phyloP scores from a whole-genome alignment of 1,140 invertebrate species.

The Nephotettix cincticeps region DNA sequence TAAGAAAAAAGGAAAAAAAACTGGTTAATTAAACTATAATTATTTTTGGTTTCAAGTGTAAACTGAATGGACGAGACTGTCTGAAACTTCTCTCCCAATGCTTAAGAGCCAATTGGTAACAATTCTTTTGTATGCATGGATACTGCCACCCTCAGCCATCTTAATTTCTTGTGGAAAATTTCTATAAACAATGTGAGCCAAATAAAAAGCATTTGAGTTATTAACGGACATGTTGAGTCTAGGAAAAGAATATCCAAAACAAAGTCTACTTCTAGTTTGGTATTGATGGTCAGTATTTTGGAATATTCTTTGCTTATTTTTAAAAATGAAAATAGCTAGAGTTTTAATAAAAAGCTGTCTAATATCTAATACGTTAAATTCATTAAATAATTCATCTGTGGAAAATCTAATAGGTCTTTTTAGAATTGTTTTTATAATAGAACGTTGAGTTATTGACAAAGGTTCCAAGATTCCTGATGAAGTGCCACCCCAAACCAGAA shows the following conservation, averaged over 20 bases:
- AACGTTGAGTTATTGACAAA: neutral
- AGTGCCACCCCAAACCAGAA: too few species aligned
- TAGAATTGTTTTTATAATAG: neutral
- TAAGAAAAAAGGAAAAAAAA: too few species aligned
- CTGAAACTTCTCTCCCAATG: neutral
- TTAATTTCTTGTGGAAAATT: neutral
- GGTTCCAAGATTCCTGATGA: too few species aligned
- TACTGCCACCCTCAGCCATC: neutral
- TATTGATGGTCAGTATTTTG: neutral
- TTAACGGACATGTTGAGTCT: neutral
- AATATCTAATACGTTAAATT: neutral
- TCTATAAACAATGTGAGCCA: neutral
- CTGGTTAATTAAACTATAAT: too few species aligned
- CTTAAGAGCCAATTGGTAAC: neutral
- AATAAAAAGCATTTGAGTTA: neutral
- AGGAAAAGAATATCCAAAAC: neutral
- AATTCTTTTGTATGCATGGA: neutral
- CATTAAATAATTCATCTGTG: neutral
- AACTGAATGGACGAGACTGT: neutral
- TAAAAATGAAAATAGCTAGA: neutral
- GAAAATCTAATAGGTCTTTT: too few species aligned
- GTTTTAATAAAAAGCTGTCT: too few species aligned
- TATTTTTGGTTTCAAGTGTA: too few species aligned
- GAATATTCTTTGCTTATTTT: neutral
- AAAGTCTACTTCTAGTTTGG: neutral